phyloP scores from a whole-genome alignment of 2,113 vertebrate genomes.

The Gnathonemus longibarbis region DNA sequence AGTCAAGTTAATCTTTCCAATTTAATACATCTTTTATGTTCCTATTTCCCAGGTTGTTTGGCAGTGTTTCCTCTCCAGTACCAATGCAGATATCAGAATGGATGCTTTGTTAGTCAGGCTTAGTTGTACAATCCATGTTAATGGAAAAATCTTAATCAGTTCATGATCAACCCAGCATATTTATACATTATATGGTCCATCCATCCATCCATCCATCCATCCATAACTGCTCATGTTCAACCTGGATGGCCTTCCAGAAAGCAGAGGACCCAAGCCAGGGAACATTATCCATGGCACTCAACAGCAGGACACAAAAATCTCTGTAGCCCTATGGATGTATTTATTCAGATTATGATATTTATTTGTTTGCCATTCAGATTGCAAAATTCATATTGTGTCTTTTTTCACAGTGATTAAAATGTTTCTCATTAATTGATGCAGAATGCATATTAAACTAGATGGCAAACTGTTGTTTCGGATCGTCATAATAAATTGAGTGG shows the following conservation, averaged over 20 bases:
- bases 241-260: neutral
- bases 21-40: neutral
- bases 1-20: neutral
- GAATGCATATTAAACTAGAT: neutral
- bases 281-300: neutral
- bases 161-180: neutral
- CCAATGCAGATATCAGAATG: neutral
- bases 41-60: neutral
- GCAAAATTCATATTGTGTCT: too few relatives aligned
- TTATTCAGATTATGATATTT: neutral
- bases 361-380: neutral
- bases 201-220: neutral
- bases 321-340: neutral
- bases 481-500: neutral
- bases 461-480: neutral
- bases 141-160: neutral
- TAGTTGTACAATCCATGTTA: neutral
- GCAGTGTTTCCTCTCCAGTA: neutral
- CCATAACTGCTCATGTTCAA: neutral
- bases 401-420: neutral
- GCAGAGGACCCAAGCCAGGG: neutral
- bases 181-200: neutral
- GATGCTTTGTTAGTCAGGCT: neutral
- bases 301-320: neutral
- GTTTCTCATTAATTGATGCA: neutral